phyloP scores from a whole-genome alignment of 2,888 invertebrate genomes.

The Cataglyphis cursor region DNA sequence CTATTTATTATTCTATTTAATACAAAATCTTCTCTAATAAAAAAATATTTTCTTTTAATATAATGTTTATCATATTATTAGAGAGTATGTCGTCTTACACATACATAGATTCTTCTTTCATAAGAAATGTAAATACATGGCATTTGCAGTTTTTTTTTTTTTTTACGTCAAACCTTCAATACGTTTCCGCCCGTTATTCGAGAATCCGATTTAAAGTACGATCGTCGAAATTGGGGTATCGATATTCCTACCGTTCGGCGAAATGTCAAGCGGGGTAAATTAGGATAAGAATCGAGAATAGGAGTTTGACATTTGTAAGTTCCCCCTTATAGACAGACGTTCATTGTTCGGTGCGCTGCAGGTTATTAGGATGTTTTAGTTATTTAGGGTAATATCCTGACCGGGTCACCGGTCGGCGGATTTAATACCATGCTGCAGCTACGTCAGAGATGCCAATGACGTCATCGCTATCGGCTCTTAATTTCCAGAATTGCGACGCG shows the following conservation, averaged over 20 bases:
- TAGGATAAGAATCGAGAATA: background rate
- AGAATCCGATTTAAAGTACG: background rate
- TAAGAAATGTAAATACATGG: background rate
- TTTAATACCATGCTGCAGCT: slow-evolving; percentile 20
- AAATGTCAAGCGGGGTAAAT: slow-evolving; percentile 10
- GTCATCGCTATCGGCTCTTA: slow-evolving; percentile 36
- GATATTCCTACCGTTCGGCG: slow-evolving; percentile 14
- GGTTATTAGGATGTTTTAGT: slow-evolving; percentile 37
- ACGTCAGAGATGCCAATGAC: slow-evolving; percentile 50
- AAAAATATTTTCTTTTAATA: background rate
- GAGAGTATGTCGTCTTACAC: background rate
- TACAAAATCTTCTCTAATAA: background rate
- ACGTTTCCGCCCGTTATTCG: background rate
- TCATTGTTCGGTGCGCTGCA: background rate
- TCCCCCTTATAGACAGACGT: background rate
- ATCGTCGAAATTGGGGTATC: background rate
- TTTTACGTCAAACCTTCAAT: slow-evolving; percentile 1
- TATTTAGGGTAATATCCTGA: slow-evolving; percentile 46
- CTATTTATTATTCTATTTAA: background rate
- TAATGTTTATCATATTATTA: background rate
- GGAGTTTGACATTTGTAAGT: background rate
- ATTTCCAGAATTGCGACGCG: slow-evolving; percentile 44
- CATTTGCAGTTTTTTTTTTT: background rate
- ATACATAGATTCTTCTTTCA: background rate
- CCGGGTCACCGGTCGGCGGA: background rate